Conservation (phyloP, 2,888 invertebrate genomes). For the Tiphia femorata region DNA sequence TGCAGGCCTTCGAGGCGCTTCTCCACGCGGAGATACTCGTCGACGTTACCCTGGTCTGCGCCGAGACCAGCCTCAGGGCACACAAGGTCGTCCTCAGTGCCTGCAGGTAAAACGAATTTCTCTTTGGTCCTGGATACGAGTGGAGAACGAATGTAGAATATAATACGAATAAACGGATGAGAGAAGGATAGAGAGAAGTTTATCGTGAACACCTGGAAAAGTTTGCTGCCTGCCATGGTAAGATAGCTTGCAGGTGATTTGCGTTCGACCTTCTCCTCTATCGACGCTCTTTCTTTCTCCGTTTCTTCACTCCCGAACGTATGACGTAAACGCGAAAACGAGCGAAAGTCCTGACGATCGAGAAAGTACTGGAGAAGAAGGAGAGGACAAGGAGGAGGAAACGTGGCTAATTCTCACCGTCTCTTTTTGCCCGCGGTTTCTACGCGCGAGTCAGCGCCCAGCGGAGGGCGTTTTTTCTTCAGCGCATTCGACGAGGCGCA, state of each 20-base stretch:
- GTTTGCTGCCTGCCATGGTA: no score
- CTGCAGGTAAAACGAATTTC: conserved; percentile 70
- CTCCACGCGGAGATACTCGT: conserved; percentile 88
- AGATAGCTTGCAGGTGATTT: no score
- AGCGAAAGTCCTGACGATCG: conserved; percentile 38
- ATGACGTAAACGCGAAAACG: conserved; percentile 38
- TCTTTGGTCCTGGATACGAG: neutral
- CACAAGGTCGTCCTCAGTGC: conserved; percentile 94
- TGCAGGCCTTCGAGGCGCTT: conserved; percentile 89
- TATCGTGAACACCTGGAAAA: no score
- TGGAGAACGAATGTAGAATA: no score
- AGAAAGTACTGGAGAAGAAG: conserved; percentile 19
- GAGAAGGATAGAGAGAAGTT: no score
- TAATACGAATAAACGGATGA: no score
- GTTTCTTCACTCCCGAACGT: conserved; percentile 14
- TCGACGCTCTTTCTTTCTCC: conserved; percentile 23
- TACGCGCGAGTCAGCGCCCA: conserved; percentile 15
- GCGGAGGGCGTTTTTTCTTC: no score
- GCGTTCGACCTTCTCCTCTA: conserved; percentile 9
- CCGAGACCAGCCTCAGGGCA: conserved; percentile 86
- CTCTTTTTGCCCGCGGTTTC: conserved; percentile 39
- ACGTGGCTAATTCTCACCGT: conserved; percentile 29
- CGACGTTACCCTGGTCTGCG: conserved; percentile 91
- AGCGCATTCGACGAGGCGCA: no score
- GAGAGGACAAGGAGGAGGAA: no score